Base-by-base conservation (phyloP, 2,888 invertebrate genomes). In the Amphimallon solstitiale region DNA sequence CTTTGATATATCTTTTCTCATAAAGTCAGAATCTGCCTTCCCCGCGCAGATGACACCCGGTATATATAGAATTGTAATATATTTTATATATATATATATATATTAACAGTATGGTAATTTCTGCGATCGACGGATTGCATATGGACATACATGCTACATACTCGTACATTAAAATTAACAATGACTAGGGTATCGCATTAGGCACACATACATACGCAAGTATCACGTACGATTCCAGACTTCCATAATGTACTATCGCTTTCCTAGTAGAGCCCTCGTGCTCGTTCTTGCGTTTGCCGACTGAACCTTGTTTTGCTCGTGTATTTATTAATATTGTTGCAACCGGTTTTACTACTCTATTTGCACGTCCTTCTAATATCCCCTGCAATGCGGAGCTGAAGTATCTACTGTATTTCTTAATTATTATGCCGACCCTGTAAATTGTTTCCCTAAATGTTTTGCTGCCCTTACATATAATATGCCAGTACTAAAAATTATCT, bases 341-440 rank as follows among this genome's bases (percentile, higher is more conserved):
- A 49, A 49, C 48, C 29, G 19, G 48, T 49, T 49, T 49, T 49
- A 49, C 48, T 49, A 29, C 48, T 49, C 48, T 49, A 49, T 49
- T 49, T 49, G 29, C 48, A 49, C 48, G 48, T 49, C 48, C 48
- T 49, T 23, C 48, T 49, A 49, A 49, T 49, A 49, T 49, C 48
- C 48, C 48, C 48, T 49, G 48, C 48, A 49, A 49, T 49, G 48
- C 48, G 48, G 48, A 12, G 21, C 48, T 23, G 48, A 49, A 49
- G 48, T 49, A 49, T 49, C 29, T 23, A 23, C 48, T 12, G 48
- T 49, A 21, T 49, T 49, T 49, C 48, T 49, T 49, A 49, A 49
- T 49, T 49, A 49, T 49, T 49, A 49, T 23, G 23, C 48, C 48
- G 29, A 29, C 48, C 23, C 29, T 12, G 48, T 49, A 49, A 49